Evolutionary conservation across 1,140 invertebrate genomes (phyloP), one percentile per base, ranked within the genome.

Genomic region (Harlomillsia oculata): DNA sequence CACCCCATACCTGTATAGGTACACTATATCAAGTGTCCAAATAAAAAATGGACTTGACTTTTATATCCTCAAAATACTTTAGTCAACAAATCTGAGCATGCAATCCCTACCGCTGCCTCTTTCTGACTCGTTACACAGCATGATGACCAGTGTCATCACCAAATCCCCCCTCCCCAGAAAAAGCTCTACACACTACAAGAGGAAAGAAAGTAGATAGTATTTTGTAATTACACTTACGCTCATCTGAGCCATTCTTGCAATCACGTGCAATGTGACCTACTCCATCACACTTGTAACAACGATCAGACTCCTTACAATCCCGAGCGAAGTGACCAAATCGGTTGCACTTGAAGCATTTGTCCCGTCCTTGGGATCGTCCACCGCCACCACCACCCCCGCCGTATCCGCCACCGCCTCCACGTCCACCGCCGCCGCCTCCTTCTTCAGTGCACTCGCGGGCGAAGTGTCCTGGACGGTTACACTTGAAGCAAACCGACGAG

Each of bases 221-320:
- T n/a, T 26, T 1, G n/a, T n/a, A n/a, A n/a, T 36, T 36, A 26
- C 20, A 64, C 56, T 65, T 58, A 67, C 66, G 69, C 58, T 72
- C 71, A 60, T 69, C 67, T 39, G 67, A 65, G 21, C 55, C 56
- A 74, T 86, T 82, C 66, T 82, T 81, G 74, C 89, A 92, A 71
- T 91, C 87, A 73, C 86, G 86, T 54, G 89, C 87, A 75, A 91
- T 89, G 73, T 92, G 88, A 57, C 87, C 88, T 67, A 84, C 82
- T 52, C 82, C 81, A 40, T 94, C 94, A 75, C 91, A 97, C 75
- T 92, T 94, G 81, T 88, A 94, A 76, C 91, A 95, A 58, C 72
- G 71, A 59, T 72, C 70, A 57, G 67, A 65, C 62, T 72, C 71
- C 53, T 69, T 70, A 67, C 76, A 77, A 56, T 77, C 75, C 52